A percentile compares a stretch with the other conserved stretches of the same genome.
These are phyloP conservation scores for Fragum whitleyi DNA, from an alignment of 2,888 invertebrate genomes.

Conservation along the genomic window DNA sequence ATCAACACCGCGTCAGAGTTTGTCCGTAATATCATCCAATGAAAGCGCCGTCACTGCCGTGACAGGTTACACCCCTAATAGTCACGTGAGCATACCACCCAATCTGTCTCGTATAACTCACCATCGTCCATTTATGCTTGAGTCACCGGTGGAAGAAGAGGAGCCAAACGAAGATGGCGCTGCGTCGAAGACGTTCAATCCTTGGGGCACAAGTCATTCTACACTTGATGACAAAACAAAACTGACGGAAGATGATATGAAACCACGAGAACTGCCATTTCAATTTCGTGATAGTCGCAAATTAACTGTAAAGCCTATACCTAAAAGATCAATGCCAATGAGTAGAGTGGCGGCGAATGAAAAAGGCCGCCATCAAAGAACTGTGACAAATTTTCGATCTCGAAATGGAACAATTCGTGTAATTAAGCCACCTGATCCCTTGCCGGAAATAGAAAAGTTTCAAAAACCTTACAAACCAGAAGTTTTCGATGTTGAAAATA, in stretches of 20 bases:
- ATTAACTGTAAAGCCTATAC: constrained; percentile 58
- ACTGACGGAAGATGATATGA: constrained; percentile 57
- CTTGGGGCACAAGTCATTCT: constrained; percentile 62
- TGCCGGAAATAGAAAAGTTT: constrained; percentile 64
- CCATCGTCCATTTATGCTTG: constrained; percentile 38
- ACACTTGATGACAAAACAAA: constrained; percentile 60
- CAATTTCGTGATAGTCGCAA: constrained; percentile 57
- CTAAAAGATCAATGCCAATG: constrained; percentile 62
- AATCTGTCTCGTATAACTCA: constrained; percentile 52
- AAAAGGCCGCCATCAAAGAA: constrained; percentile 61
- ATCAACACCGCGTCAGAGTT: constrained; percentile 65
- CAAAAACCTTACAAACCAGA: constrained; percentile 55
- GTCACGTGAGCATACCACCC: constrained; percentile 56
- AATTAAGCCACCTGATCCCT: constrained; percentile 59
- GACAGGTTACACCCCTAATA: constrained; percentile 46
- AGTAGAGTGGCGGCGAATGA: constrained; percentile 60
- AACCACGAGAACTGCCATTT: constrained; percentile 62
- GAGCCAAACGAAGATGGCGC: constrained; percentile 17
- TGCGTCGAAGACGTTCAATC: constrained; percentile 43
- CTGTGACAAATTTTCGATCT: constrained; percentile 64
- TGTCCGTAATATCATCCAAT: constrained; percentile 55
- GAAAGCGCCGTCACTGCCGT: constrained; percentile 44
- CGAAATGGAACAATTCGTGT: constrained; percentile 65
- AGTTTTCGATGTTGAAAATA: constrained; percentile 61
- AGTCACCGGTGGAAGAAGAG: constrained; percentile 37